A percentile compares a stretch with the other conserved stretches of the same genome.
Evolutionary conservation across 2,888 invertebrate species (phyloP).

Genomic region (Pseudoips prasinana): DNA sequence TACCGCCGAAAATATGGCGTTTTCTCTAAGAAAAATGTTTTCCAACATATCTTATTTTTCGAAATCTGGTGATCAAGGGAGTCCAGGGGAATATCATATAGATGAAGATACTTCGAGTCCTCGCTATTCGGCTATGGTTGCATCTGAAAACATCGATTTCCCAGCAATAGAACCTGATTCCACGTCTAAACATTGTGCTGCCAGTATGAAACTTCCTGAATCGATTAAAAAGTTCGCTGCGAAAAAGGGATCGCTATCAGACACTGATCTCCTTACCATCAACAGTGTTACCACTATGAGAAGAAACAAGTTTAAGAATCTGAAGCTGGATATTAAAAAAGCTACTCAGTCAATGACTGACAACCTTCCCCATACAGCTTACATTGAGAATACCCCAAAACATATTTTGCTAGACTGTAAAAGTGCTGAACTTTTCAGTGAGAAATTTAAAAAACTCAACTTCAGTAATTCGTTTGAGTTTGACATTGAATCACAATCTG

Average conservation of each 20-base stretch:
- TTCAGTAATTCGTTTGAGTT: slow-evolving; percentile 64
- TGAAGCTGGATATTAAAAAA: slow-evolving; percentile 63
- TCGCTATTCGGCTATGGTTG: slow-evolving; percentile 28
- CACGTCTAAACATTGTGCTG: slow-evolving; percentile 46
- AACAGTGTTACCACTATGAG: slow-evolving; percentile 28
- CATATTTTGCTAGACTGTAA: slow-evolving; percentile 57
- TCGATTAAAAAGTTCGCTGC: slow-evolving; percentile 48
- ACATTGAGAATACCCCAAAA: slow-evolving; percentile 69
- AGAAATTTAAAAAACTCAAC: slow-evolving; percentile 55
- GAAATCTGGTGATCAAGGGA: slow-evolving; percentile 46
- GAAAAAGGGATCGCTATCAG: slow-evolving; percentile 63
- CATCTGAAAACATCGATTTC: slow-evolving; percentile 37
- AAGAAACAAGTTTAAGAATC: slow-evolving; percentile 50
- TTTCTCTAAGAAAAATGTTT: slow-evolving; percentile 68
- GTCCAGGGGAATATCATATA: slow-evolving; percentile 8
- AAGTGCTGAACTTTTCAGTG: slow-evolving; percentile 56
- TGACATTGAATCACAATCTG: slow-evolving; percentile 54
- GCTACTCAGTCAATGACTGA: slow-evolving; percentile 56
- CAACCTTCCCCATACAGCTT: slow-evolving; percentile 32
- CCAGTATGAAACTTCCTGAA: slow-evolving; percentile 48
- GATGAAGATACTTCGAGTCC: slow-evolving; percentile 13
- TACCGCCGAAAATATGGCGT: slow-evolving; percentile 56
- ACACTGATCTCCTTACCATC: slow-evolving; percentile 55
- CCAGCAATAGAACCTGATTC: slow-evolving; percentile 60
- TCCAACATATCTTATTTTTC: slow-evolving; percentile 72